Percentiles rank a stretch among this genome's conserved stretches.
These are phyloP conservation scores for Mobula hypostoma DNA, from an alignment of 2,113 vertebrate species.

Conservation along the genomic window DNA sequence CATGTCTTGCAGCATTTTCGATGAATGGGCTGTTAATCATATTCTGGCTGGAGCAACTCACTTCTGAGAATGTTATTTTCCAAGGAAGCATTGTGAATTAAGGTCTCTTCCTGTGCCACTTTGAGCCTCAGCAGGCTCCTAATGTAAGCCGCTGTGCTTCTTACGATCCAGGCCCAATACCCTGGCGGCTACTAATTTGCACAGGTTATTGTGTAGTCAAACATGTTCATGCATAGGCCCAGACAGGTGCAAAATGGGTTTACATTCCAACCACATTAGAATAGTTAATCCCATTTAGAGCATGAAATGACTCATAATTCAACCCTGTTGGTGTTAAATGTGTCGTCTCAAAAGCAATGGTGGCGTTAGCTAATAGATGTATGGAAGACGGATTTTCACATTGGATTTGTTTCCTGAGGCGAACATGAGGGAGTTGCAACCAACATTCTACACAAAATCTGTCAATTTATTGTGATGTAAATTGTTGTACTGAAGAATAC, in stretches of 20 bases:
- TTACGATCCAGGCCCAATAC: background rate
- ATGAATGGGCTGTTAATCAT: background rate
- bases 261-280: background rate
- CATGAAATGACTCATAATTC: background rate
- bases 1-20: background rate
- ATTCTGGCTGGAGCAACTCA: background rate
- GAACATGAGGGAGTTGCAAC: background rate
- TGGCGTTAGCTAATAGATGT: background rate
- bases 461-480: background rate
- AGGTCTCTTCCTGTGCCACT: no score
- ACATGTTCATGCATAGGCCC: background rate
- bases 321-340: background rate
- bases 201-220: background rate
- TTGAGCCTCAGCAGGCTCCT: background rate
- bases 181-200: background rate
- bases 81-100: background rate
- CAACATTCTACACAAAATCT: background rate
- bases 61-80: background rate
- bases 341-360: background rate
- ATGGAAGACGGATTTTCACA: background rate
- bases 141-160: background rate
- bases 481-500: background rate
- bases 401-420: background rate
- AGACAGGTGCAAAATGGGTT: background rate
- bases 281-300: background rate